Evolutionary conservation across 2,113 vertebrate species (phyloP).

Genomic region (Myodes glareolus): DNA sequence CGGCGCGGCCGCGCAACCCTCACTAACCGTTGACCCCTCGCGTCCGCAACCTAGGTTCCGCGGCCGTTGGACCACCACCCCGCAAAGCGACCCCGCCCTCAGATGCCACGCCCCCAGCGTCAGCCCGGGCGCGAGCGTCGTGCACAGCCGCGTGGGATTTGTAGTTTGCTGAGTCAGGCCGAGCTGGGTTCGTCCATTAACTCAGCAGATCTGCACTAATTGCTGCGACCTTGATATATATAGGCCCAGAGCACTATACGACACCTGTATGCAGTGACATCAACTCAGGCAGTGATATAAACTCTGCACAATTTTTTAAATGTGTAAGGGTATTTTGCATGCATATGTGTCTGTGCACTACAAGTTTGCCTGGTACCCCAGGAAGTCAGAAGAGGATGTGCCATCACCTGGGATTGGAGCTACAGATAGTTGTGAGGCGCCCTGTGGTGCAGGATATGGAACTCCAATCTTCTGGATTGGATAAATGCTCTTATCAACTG

Average conservation of each 20-base stretch:
- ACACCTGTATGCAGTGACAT: neutral
- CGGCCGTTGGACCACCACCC: neutral
- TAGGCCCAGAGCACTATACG: neutral
- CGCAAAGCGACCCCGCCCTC: constrained; percentile 70
- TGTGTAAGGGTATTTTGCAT: neutral
- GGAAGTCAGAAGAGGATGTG: neutral
- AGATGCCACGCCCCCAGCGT: constrained; percentile 69
- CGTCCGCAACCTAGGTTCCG: constrained; percentile 12
- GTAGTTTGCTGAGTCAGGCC: constrained; percentile 51
- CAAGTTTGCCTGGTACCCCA: neutral
- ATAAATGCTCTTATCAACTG: neutral
- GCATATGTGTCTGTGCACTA: neutral
- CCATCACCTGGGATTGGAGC: neutral
- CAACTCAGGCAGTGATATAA: neutral
- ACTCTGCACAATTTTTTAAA: neutral
- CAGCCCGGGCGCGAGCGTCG: neutral
- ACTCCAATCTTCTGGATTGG: neutral
- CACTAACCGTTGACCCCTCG: constrained; percentile 31
- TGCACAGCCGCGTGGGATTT: constrained; percentile 71
- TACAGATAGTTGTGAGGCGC: neutral
- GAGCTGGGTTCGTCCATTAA: neutral
- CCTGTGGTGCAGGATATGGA: neutral
- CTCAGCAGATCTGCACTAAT: neutral
- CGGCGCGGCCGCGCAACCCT: constrained; percentile 8
- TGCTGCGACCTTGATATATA: neutral